phyloP scores from a whole-genome alignment of 2,888 invertebrate genomes.

The Pristionchus exspectatus region DNA sequence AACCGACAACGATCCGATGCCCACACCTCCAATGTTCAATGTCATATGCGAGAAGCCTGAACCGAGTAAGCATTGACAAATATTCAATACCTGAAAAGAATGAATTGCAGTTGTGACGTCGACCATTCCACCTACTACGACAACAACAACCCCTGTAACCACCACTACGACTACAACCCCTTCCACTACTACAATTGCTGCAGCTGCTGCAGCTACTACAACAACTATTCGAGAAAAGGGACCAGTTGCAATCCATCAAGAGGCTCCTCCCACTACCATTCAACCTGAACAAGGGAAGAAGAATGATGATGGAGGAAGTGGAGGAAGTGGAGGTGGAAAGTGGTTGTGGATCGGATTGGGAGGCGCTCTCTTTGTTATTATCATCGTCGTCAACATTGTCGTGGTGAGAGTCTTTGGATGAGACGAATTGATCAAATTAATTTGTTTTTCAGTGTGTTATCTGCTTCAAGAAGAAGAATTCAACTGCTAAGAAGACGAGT shows the following conservation, averaged over 20 bases:
- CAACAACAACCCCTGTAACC: neutral
- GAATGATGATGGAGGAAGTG: neutral
- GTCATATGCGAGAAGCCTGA: neutral
- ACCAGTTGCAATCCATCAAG: too few relatives aligned
- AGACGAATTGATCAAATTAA: too few relatives aligned
- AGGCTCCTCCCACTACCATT: too few relatives aligned
- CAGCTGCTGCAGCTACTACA: neutral
- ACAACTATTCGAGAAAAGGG: neutral
- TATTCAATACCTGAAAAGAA: neutral
- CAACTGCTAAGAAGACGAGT: neutral
- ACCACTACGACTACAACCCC: neutral
- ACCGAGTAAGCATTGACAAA: neutral
- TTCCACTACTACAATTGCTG: neutral
- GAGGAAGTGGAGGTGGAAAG: too few relatives aligned
- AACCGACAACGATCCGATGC: neutral
- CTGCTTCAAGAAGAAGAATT: neutral
- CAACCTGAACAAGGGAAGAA: too few relatives aligned
- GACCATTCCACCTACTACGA: neutral
- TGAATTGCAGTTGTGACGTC: neutral
- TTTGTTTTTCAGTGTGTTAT: neutral
- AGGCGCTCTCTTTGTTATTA: neutral
- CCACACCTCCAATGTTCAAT: neutral
- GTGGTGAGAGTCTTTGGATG: neutral
- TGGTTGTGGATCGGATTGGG: slow-evolving; percentile 8
- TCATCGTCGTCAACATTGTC: neutral